Evolutionary conservation across 1,140 invertebrate species (phyloP).

Genomic region (Anoplophora glabripennis): DNA sequence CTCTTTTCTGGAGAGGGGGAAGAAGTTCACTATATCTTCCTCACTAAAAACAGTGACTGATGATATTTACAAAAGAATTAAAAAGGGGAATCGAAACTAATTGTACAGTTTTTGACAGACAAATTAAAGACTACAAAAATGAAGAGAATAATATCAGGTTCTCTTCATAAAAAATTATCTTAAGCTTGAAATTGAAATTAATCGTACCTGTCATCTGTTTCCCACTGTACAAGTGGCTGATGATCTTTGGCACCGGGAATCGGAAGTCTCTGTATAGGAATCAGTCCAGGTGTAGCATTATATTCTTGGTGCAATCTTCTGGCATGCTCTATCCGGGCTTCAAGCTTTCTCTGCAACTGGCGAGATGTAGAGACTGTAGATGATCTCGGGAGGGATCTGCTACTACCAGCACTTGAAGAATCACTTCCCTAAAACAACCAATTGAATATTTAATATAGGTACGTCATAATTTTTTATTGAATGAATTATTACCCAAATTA

Average conservation of each 20-base stretch:
- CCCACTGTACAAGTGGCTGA: constrained; percentile 60
- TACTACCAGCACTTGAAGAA: constrained; percentile 41
- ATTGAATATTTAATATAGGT: too few relatives aligned
- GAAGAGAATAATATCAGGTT: too few relatives aligned
- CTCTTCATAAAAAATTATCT: too few relatives aligned
- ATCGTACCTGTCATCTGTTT: constrained; percentile 52
- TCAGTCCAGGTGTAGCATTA: constrained; percentile 53
- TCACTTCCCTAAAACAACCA: constrained; percentile 42
- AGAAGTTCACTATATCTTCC: constrained; percentile 57
- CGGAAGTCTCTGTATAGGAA: constrained; percentile 59
- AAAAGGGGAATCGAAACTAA: too few relatives aligned
- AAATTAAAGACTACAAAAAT: too few relatives aligned
- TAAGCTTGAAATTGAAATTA: not conserved
- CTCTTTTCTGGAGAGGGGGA: constrained; percentile 54
- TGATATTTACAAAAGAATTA: too few relatives aligned
- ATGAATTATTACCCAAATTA: too few relatives aligned
- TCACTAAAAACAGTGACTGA: constrained; percentile 52
- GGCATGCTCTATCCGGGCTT: constrained; percentile 58
- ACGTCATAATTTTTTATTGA: too few relatives aligned
- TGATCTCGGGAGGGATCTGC: constrained; percentile 36
- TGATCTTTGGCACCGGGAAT: constrained; percentile 58
- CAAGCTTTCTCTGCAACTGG: constrained; percentile 45
- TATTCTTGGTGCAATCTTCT: constrained; percentile 58
- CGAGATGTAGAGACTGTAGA: constrained; percentile 29
- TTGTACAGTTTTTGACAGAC: too few relatives aligned